phyloP scores from a whole-genome alignment of 2,888 invertebrate genomes.

The Drosophila subquinaria region DNA sequence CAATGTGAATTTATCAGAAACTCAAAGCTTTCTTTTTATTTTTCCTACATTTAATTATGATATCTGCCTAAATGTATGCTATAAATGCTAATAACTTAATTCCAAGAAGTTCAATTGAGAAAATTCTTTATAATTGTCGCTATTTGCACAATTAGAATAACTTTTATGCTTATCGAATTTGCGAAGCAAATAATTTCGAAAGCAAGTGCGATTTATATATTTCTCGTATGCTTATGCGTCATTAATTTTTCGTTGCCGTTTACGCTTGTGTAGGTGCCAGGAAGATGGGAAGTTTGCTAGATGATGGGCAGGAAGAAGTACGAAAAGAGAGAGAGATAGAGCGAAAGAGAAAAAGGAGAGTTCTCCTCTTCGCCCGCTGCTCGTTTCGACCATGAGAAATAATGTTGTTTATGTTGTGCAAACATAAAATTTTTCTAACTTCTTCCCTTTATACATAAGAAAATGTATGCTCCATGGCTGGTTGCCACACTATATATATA shows the following conservation, averaged over 20 bases:
- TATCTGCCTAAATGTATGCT: neutral
- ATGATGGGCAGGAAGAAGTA: slow-evolving; percentile 4
- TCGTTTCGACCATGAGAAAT: slow-evolving; percentile 74
- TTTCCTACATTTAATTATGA: neutral
- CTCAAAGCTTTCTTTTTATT: too few species aligned
- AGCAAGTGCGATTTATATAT: slow-evolving; percentile 40
- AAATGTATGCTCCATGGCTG: slow-evolving; percentile 35
- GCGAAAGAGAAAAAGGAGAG: neutral
- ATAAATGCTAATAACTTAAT: neutral
- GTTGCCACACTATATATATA: slow-evolving; percentile 26
- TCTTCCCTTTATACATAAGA: slow-evolving; percentile 45
- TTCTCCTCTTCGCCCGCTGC: slow-evolving; percentile 26
- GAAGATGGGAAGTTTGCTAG: slow-evolving; percentile 26
- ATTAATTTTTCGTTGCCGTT: slow-evolving; percentile 71
- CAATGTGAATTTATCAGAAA: neutral
- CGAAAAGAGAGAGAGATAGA: neutral
- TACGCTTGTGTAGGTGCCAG: slow-evolving; percentile 69
- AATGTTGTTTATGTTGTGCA: slow-evolving; percentile 81
- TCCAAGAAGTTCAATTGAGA: neutral
- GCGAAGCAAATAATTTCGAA: neutral
- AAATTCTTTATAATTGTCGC: neutral
- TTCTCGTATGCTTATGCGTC: slow-evolving; percentile 63
- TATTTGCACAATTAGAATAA: neutral
- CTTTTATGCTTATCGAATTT: neutral
- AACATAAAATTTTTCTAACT: slow-evolving; percentile 70